Percentiles rank a stretch among this genome's conserved stretches.
Evolutionary conservation across 1,140 invertebrate genomes (phyloP).

Genomic region (Lerema accius): DNA sequence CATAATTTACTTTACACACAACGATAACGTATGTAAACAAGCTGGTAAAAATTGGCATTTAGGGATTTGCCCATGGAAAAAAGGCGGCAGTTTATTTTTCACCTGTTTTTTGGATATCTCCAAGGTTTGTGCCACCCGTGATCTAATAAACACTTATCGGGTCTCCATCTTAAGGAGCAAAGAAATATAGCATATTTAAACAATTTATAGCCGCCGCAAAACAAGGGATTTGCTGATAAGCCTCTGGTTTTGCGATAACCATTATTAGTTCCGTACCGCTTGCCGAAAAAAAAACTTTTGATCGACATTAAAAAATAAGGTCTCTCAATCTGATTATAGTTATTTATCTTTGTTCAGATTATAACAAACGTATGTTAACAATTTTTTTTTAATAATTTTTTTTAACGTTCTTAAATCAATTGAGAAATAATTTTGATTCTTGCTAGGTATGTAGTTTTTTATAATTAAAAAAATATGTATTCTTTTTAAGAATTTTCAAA

Average conservation of each 20-base stretch:
- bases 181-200: constrained; percentile 80
- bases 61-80: constrained; percentile 55
- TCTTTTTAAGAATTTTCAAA: too few species aligned
- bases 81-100: constrained; percentile 51
- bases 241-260: constrained; percentile 66
- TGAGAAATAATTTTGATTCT: too few species aligned
- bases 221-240: constrained; percentile 72
- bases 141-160: constrained; percentile 77
- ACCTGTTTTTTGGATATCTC: constrained; percentile 67
- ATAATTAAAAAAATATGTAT: too few species aligned
- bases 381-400: too few species aligned
- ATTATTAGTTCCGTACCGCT: constrained; percentile 48
- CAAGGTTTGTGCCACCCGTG: constrained; percentile 69
- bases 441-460: too few species aligned
- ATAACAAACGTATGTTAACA: too few species aligned
- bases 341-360: not conserved
- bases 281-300: constrained; percentile 53
- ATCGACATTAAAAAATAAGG: not conserved
- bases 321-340: not conserved
- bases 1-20: constrained; percentile 73
- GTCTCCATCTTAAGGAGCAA: constrained; percentile 66
- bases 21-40: constrained; percentile 62
- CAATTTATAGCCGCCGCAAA: constrained; percentile 76
- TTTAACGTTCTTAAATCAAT: not conserved
- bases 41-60: constrained; percentile 49